Evolutionary conservation across 2,888 invertebrate species (phyloP).

Genomic region (Nymphalis c-album): DNA sequence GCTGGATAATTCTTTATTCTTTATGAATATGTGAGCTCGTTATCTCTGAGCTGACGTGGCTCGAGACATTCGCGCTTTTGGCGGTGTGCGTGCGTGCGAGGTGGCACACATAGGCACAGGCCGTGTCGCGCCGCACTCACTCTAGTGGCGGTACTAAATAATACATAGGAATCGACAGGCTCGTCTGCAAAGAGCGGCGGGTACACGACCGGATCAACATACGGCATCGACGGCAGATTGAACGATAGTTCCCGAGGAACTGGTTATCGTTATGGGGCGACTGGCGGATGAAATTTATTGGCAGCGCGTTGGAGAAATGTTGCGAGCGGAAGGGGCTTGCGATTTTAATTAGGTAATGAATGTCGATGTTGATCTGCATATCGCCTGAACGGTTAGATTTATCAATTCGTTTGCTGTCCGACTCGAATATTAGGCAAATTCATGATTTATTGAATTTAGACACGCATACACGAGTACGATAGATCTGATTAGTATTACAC

Average conservation of each 20-base stretch:
- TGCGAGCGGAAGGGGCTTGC: conserved; percentile 81
- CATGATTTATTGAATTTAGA: conserved; percentile 55
- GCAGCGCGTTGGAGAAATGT: conserved; percentile 81
- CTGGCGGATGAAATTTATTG: conserved; percentile 82
- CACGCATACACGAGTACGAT: conserved; percentile 22
- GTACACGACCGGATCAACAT: conserved; percentile 81
- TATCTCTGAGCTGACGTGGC: conserved; percentile 73
- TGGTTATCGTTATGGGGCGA: conserved; percentile 82
- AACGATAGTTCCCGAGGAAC: conserved; percentile 82
- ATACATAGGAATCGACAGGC: conserved; percentile 79
- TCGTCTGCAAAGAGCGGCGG: conserved; percentile 77
- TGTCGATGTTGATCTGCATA: conserved; percentile 82
- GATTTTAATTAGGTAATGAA: conserved; percentile 82
- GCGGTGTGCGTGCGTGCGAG: conserved; percentile 52
- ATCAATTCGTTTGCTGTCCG: conserved; percentile 71
- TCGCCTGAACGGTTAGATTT: conserved; percentile 79
- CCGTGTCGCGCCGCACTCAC: conserved; percentile 53
- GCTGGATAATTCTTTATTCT: conserved; percentile 80
- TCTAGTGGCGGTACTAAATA: conserved; percentile 76
- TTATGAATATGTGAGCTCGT: conserved; percentile 82
- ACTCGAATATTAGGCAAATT: conserved; percentile 67
- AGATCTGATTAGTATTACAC: conserved; percentile 3
- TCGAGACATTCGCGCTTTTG: conserved; percentile 54
- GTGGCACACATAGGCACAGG: conserved; percentile 42
- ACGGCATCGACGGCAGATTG: conserved; percentile 81